Evolutionary conservation across 2,113 vertebrate genomes (phyloP).

Genomic region (Pteronura brasiliensis): DNA sequence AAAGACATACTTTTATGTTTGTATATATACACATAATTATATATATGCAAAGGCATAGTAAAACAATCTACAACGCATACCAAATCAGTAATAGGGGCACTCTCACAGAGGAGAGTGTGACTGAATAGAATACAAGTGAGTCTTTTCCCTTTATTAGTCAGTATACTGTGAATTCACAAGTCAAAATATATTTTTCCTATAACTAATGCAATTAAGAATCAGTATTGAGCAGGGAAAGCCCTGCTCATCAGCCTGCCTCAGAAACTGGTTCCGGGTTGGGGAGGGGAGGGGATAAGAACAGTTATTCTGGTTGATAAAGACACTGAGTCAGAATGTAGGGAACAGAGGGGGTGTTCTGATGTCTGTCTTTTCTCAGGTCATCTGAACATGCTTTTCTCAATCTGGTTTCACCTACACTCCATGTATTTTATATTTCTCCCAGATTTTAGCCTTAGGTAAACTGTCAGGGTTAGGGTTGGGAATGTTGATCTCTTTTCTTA

Average conservation of each 20-base stretch:
- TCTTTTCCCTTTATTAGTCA: neutral
- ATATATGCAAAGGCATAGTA: neutral
- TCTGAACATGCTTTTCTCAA: constrained; percentile 1
- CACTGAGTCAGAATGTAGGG: neutral
- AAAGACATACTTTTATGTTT: neutral
- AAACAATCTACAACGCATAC: neutral
- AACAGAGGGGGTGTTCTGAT: neutral
- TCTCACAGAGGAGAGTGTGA: neutral
- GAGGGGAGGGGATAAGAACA: neutral
- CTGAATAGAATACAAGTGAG: neutral
- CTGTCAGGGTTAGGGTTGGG: neutral
- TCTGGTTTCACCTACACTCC: neutral
- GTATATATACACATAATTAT: neutral
- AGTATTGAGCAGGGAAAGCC: neutral
- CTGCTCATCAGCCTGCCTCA: neutral
- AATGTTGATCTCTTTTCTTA: neutral
- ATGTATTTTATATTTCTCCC: neutral
- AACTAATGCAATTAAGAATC: neutral
- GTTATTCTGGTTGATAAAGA: neutral
- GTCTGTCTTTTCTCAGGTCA: neutral
- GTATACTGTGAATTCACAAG: neutral
- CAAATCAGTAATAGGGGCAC: neutral
- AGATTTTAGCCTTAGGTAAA: constrained; percentile 21
- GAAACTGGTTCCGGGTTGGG: neutral
- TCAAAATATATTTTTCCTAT: neutral